Evolutionary conservation across 2,797 vertebrate species (phyloP), one percentile per base, ranked within the genome.

Genomic region (Lacerta agilis): DNA sequence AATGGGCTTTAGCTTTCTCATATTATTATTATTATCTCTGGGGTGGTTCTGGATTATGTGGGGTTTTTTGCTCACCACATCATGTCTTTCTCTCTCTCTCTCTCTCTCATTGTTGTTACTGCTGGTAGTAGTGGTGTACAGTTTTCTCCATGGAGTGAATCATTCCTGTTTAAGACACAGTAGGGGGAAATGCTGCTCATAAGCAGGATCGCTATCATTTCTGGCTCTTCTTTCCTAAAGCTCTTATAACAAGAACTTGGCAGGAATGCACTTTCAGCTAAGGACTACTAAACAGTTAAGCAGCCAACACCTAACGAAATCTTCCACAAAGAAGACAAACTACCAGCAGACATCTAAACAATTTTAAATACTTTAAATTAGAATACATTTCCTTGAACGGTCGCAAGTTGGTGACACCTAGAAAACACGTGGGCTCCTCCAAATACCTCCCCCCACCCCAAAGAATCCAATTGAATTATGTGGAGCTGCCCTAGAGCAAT

Each of bases 11-110:
- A 72, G 86, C 18, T 73, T 85, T 36, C 49, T 64, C 69, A 67
- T 85, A 69, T 82, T 78, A 80, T 72, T 77, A 67, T 88, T 84
- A 89, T 89, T 75, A 79, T 90, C 86, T 86, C 80, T 49, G 58
- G 79, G 87, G 86, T 73, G 58, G 83, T 36, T 86, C 87, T 73
- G 58, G 55, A 72, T 79, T 82, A 85, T n/a, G 86, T 55, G 61
- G 79, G 72, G 38, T 82, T 82, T 66, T 36, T 85, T 38, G 67
- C 73, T 86, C 33, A 79, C 80, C 82, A 86, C 71, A 58, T 84
- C 78, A 69, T 71, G 17, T 79, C 82, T 90, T 82, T 88, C 82
- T 66, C 75, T 76, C 64, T 83, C 75, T 83, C 27, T 78, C 38
- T 38, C 38, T 38, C 38, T 38, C 38, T 87, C 69, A 79, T 82